Conservation (phyloP, 1,140 invertebrate genomes). For the Sinella curviseta region DNA sequence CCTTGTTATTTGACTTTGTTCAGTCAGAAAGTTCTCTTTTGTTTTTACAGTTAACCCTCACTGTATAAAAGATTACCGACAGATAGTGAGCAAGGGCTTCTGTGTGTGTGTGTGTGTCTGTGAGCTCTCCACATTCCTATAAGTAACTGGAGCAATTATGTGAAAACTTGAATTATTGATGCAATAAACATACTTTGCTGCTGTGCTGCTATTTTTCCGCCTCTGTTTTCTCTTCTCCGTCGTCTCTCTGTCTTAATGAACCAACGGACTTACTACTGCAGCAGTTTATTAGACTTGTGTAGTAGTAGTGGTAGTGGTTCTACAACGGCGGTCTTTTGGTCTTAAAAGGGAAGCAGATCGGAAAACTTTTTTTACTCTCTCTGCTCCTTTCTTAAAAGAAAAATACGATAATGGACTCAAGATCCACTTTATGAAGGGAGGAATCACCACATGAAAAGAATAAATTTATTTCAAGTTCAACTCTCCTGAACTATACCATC, state of each 20-base stretch:
- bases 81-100: too few species aligned
- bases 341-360: too few species aligned
- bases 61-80: too few species aligned
- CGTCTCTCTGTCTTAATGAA: not conserved
- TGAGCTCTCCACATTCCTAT: not conserved
- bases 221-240: not conserved
- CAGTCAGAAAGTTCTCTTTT: too few species aligned
- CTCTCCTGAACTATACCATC: not conserved
- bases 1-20: not conserved
- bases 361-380: not conserved
- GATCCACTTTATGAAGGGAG: not conserved
- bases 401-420: not conserved
- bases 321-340: too few species aligned
- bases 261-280: not conserved
- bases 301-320: too few species aligned
- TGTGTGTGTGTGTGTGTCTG: not conserved
- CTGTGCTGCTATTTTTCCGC: not conserved
- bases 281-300: too few species aligned
- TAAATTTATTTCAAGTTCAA: not conserved
- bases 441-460: not conserved
- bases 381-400: not conserved
- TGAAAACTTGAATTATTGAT: conserved; percentile 22
- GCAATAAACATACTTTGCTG: conserved; percentile 23
- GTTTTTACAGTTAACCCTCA: too few species aligned
- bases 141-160: conserved; percentile 14